Conservation (phyloP, 2,797 vertebrate species). For the Avahi laniger region DNA sequence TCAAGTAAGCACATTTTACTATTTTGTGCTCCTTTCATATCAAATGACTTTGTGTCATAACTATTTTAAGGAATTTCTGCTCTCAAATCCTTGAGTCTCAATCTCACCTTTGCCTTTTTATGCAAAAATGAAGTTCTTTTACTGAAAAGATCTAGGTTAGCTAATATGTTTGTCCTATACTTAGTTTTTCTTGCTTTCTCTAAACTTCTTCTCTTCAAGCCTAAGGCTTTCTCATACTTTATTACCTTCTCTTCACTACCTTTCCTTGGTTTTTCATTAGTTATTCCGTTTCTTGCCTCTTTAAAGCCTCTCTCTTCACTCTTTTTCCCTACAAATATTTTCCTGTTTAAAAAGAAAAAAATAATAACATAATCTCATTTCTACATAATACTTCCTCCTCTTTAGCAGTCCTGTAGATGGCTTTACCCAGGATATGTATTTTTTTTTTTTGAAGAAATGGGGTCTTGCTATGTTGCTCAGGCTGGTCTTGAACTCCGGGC, state of each 20-base stretch:
- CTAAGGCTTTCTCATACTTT: not conserved
- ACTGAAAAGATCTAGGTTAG: not conserved
- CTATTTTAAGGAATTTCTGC: not conserved
- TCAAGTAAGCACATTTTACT: not conserved
- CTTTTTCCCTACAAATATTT: conserved; percentile 4
- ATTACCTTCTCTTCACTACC: not conserved
- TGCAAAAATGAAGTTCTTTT: not conserved
- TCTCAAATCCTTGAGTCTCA: not conserved
- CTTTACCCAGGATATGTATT: not conserved
- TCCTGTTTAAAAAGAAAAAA: not conserved
- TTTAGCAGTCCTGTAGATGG: not conserved
- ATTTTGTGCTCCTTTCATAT: not conserved
- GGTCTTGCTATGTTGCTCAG: too few relatives aligned
- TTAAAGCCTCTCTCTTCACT: not conserved
- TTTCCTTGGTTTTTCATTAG: not conserved
- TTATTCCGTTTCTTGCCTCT: not conserved
- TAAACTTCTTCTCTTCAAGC: not conserved
- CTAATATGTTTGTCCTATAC: not conserved
- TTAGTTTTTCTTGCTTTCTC: not conserved
- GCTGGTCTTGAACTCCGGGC: too few relatives aligned
- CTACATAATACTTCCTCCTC: not conserved
- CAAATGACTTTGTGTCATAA: not conserved
- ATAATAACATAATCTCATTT: not conserved
- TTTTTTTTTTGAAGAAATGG: not conserved
- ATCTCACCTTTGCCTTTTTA: not conserved